Evolutionary conservation across 30 jellyfish, hydroid and myxozoan genomes (phyloP), one percentile per base, ranked within the genome.

Genomic region (Aurelia sp.): DNA sequence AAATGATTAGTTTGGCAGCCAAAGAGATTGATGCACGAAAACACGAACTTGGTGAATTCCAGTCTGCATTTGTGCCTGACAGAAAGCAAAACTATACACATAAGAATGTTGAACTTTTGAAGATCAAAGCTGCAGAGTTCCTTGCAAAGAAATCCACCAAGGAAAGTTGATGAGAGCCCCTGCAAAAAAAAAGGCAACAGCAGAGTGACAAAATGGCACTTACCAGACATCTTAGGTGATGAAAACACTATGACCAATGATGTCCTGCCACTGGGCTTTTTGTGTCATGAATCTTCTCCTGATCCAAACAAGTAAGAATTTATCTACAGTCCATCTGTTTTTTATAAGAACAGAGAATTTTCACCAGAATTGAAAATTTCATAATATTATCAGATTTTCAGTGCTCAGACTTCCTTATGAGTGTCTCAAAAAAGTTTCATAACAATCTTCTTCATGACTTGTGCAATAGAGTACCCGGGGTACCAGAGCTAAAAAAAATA

Each of bases 241-340:
- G 13, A 50, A 4, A 59, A 59, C 30, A 35, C 16, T 17, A 73
- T 78, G 59, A 35, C 89, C n/a, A 78, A 78, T 51, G 50, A 63
- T 35, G 79, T 78, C 48, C 23, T 78, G 89, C 80, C 89, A 27
- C 41, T 76, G 9, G 67, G 67, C 20, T 58, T 37, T 37, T 37
- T 37, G 48, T 37, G 48, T 6, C 48, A 37, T 37, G 48, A 37
- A 37, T 37, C 48, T 37, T 37, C 48, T 37, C 48, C 48, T 3
- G 48, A 37, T 37, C 48, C 48, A 37, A 37, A 37, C 48, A 37
- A 37, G 48, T 37, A 37, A 37, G 48, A 3, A 4, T 8, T 0
- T 3, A 0, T 37, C 48, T 6, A 37, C 33, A 27, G 33, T 27
- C 33, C 33, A 27, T 2, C 1, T 27, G 33, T 2, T 27, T 27